A percentile compares a stretch with the other conserved stretches of the same genome.
phyloP scores from a whole-genome alignment of 1,140 invertebrate genomes.

The Trypoxylus dichotomus region DNA sequence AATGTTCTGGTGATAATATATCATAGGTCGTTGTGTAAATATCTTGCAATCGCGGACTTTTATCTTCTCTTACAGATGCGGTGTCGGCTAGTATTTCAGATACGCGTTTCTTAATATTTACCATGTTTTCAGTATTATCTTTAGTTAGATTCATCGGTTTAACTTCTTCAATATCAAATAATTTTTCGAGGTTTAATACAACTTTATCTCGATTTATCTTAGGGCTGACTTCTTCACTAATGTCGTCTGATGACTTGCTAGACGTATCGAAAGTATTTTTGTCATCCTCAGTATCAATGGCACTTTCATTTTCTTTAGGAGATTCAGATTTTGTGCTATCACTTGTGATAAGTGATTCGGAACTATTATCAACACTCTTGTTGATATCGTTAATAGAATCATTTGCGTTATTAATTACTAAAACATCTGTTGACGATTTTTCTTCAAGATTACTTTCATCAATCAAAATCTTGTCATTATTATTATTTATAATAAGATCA shows the following conservation, averaged over 20 bases:
- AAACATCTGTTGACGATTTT: neutral
- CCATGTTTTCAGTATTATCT: neutral
- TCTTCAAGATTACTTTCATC: neutral
- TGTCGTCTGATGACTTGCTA: neutral
- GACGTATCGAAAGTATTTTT: neutral
- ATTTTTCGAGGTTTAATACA: constrained; percentile 1
- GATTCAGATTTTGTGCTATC: neutral
- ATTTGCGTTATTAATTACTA: neutral
- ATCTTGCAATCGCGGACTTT: constrained; percentile 48
- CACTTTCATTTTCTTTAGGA: neutral
- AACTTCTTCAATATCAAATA: neutral
- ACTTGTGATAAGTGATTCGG: neutral
- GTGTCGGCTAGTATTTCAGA: constrained; percentile 48
- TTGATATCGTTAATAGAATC: neutral
- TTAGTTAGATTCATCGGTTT: neutral
- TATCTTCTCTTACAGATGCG: constrained; percentile 40
- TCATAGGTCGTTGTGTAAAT: constrained; percentile 49
- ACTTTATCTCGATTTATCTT: neutral
- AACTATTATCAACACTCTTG: neutral
- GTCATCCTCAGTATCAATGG: neutral
- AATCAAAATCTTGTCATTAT: neutral
- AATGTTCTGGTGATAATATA: constrained; percentile 42
- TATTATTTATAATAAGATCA: neutral
- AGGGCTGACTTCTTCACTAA: neutral
- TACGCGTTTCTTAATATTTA: constrained; percentile 48